A percentile compares a stretch with the other conserved stretches of the same genome.
Conservation (phyloP, 2,888 invertebrate genomes). For the Syritta pipiens region DNA sequence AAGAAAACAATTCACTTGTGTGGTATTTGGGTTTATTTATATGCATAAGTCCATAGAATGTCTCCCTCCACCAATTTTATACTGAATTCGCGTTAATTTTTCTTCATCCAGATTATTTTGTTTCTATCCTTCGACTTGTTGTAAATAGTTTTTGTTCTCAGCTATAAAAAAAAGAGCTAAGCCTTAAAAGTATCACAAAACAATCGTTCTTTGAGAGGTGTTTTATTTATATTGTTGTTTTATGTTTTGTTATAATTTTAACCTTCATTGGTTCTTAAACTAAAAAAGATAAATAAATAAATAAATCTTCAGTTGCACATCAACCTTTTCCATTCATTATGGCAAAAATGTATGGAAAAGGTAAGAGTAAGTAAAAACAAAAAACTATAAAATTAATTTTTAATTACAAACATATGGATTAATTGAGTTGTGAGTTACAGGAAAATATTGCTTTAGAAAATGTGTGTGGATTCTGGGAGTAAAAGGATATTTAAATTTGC, state of each 20-base stretch:
- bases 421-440: constrained; percentile 30
- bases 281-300: constrained; percentile 29
- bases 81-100: constrained; percentile 48
- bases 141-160: constrained; percentile 55
- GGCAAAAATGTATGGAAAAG: constrained; percentile 80
- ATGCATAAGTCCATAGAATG: constrained; percentile 35
- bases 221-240: constrained; percentile 49
- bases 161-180: constrained; percentile 3
- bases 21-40: constrained; percentile 60
- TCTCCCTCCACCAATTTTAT: constrained; percentile 31
- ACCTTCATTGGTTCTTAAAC: constrained; percentile 54
- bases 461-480: too few relatives aligned
- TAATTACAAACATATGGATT: constrained; percentile 13
- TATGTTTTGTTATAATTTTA: constrained; percentile 60
- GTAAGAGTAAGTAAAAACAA: constrained; percentile 80
- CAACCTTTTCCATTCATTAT: constrained; percentile 72
- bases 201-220: constrained; percentile 37
- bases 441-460: constrained; percentile 4
- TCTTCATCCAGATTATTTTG: constrained; percentile 40
- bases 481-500: too few relatives aligned
- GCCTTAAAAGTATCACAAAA: constrained; percentile 10
- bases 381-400: constrained; percentile 39
- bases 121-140: constrained; percentile 48
- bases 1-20: constrained; percentile 59
- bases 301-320: constrained; percentile 63